Percentiles rank a stretch among this genome's conserved stretches.
These are phyloP conservation scores for Lethrus apterus DNA, from an alignment of 1,140 invertebrate species.

Conservation along the genomic window DNA sequence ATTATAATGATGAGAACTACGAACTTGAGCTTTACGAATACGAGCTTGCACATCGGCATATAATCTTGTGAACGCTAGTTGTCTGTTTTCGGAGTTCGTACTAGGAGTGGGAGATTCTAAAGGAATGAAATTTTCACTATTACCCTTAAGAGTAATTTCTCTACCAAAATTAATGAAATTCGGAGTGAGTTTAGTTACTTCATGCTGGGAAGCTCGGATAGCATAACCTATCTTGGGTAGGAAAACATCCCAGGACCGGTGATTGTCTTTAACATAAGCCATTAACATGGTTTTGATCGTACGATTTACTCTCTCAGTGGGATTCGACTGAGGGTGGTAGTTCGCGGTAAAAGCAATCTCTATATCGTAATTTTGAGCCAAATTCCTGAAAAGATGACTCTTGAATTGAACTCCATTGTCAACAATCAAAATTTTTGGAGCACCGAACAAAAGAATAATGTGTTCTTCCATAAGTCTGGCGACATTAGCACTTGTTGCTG, in stretches of 20 bases:
- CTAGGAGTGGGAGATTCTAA: background rate
- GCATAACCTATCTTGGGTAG: background rate
- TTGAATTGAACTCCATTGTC: constrained; percentile 6
- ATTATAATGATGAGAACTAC: background rate
- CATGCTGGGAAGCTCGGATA: background rate
- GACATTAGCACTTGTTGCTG: background rate
- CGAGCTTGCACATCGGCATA: too few relatives aligned
- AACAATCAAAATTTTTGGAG: background rate
- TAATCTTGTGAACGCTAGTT: background rate
- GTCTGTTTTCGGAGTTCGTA: background rate
- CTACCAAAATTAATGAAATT: constrained; percentile 4
- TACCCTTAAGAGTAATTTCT: background rate
- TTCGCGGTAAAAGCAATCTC: background rate
- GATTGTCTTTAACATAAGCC: too few relatives aligned
- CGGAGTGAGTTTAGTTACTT: background rate
- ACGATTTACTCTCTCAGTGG: constrained; percentile 2
- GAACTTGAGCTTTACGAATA: too few relatives aligned
- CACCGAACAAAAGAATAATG: constrained; percentile 3
- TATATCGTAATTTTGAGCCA: background rate
- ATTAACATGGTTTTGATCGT: constrained; percentile 1
- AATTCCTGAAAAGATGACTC: background rate
- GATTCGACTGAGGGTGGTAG: background rate
- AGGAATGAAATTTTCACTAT: background rate
- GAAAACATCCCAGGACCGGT: background rate
- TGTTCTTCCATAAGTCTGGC: background rate